A percentile compares a stretch with the other conserved stretches of the same genome.
These are phyloP conservation scores for Ennomos quercinarius DNA, from an alignment of 2,888 invertebrate genomes.

Conservation along the genomic window DNA sequence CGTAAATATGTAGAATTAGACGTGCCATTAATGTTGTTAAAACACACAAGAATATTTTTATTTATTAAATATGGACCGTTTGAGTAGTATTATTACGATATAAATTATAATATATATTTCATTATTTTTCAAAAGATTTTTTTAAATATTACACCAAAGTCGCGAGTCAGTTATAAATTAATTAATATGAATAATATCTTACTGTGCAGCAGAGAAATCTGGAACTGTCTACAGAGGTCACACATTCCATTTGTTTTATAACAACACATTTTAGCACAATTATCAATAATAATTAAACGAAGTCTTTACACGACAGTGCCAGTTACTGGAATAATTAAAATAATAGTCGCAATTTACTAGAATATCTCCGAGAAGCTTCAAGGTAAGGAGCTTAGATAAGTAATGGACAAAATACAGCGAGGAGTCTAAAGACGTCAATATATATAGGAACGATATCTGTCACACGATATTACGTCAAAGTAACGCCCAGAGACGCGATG, in stretches of 20 bases:
- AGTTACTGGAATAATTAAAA: conserved; percentile 43
- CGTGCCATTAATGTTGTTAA: too few relatives aligned
- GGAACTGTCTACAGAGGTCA: conserved; percentile 79
- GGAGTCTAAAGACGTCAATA: conserved; percentile 73
- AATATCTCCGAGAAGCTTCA: conserved; percentile 74
- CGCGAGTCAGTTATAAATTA: not conserved
- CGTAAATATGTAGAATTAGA: too few relatives aligned
- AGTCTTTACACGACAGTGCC: conserved; percentile 15
- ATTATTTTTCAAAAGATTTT: too few relatives aligned
- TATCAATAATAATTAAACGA: conserved; percentile 25
- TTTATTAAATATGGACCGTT: too few relatives aligned
- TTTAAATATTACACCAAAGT: too few relatives aligned
- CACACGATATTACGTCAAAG: conserved; percentile 82
- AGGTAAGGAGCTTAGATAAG: conserved; percentile 83
- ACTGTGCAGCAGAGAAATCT: conserved; percentile 75
- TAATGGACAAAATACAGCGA: conserved; percentile 76
- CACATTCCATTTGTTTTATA: conserved; percentile 78
- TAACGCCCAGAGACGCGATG: conserved; percentile 79
- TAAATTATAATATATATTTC: too few relatives aligned
- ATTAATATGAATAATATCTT: conserved; percentile 52
- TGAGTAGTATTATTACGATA: too few relatives aligned
- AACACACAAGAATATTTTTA: too few relatives aligned
- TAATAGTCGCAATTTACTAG: conserved; percentile 61
- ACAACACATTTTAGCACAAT: conserved; percentile 75
- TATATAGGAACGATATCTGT: conserved; percentile 81